Evolutionary conservation across 1,140 invertebrate genomes (phyloP).

Genomic region (Pomacea maculata): DNA sequence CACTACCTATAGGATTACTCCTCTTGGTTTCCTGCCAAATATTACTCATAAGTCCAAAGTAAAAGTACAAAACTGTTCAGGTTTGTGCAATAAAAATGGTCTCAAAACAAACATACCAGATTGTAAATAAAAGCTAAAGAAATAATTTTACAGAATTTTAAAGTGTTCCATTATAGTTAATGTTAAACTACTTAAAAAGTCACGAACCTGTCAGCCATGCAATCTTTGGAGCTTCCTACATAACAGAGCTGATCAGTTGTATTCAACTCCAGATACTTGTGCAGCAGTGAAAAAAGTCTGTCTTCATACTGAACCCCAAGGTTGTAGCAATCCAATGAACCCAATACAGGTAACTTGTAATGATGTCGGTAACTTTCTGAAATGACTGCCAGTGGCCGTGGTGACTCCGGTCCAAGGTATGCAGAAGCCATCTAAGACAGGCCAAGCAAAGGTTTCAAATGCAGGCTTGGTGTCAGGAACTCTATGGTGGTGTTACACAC

Average conservation of each 20-base stretch:
- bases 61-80: too few species aligned
- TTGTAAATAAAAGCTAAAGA: too few species aligned
- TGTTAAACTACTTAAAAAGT: neutral
- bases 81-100: too few species aligned
- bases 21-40: too few species aligned
- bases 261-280: slow-evolving; percentile 58
- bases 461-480: too few species aligned
- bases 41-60: too few species aligned
- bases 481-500: too few species aligned
- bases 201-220: slow-evolving; percentile 2
- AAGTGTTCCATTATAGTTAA: too few species aligned
- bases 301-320: slow-evolving; percentile 57
- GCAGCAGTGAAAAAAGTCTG: slow-evolving; percentile 50
- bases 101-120: too few species aligned
- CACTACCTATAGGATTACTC: too few species aligned
- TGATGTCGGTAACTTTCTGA: slow-evolving; percentile 54
- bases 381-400: slow-evolving; percentile 57
- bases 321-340: slow-evolving; percentile 38
- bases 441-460: too few species aligned
- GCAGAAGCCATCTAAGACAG: slow-evolving; percentile 52
- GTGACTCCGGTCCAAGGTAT: slow-evolving; percentile 61
- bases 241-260: slow-evolving; percentile 57
- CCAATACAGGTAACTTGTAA: slow-evolving; percentile 45
- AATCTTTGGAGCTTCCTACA: slow-evolving; percentile 34
- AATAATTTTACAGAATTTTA: too few species aligned